A percentile compares a stretch with the other conserved stretches of the same genome.
Conservation (phyloP, 2,113 vertebrate genomes). For the Rhinichthys klamathensis region DNA sequence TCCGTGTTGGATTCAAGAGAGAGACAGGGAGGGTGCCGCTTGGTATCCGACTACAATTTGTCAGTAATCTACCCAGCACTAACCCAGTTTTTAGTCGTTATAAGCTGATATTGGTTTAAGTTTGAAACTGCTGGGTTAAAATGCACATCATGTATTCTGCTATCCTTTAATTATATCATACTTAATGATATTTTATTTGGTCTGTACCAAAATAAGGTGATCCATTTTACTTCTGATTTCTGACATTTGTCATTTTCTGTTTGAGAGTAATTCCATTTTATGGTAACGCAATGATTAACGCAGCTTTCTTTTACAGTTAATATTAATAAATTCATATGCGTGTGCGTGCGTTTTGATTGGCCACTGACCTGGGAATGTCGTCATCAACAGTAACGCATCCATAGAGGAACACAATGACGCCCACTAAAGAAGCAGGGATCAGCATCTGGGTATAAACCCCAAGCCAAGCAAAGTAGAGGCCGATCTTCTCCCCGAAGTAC, state of each 20-base stretch:
- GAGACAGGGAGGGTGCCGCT: too few relatives aligned
- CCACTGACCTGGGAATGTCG: slow-evolving; percentile 90
- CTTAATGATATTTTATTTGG: too few relatives aligned
- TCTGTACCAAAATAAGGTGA: neutral
- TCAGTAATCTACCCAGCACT: too few relatives aligned
- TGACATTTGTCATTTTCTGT: neutral
- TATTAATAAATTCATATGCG: neutral
- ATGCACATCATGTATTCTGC: too few relatives aligned
- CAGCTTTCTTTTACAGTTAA: neutral
- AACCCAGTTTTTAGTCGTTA: too few relatives aligned
- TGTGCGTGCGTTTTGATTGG: neutral
- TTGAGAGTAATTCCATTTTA: neutral
- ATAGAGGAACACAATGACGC: slow-evolving; percentile 94
- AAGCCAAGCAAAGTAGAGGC: slow-evolving; percentile 97
- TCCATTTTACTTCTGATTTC: too few relatives aligned
- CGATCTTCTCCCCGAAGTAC: slow-evolving; percentile 98
- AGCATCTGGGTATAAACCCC: slow-evolving; percentile 98
- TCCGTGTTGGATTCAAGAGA: too few relatives aligned
- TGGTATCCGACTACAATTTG: too few relatives aligned
- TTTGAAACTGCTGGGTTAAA: too few relatives aligned
- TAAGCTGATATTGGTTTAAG: too few relatives aligned
- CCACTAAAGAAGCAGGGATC: slow-evolving; percentile 93
- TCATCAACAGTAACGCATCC: slow-evolving; percentile 94
- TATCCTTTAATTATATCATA: too few relatives aligned
- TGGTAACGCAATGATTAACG: neutral